Evolutionary conservation across 2,888 invertebrate genomes (phyloP).

Genomic region (Lutraria lutraria): DNA sequence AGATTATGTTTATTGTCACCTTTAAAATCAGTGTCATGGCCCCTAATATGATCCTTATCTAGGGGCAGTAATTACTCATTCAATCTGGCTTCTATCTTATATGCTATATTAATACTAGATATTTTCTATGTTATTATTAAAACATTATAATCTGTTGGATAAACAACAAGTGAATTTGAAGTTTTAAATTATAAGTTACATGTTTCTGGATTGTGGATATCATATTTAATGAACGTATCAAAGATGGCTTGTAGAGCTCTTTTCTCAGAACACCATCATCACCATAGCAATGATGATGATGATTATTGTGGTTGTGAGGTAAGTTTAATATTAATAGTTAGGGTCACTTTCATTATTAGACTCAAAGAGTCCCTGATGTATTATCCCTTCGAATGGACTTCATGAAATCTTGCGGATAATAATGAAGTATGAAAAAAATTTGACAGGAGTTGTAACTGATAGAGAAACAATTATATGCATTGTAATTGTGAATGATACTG

Average conservation of each 20-base stretch:
- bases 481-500: too few species aligned
- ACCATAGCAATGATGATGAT: not conserved
- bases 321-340: not conserved
- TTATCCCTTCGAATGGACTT: too few species aligned
- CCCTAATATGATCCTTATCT: conserved; percentile 25
- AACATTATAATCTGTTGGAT: conserved; percentile 9
- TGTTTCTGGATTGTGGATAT: conserved; percentile 5
- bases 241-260: conserved; percentile 37
- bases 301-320: conserved; percentile 45
- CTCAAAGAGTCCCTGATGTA: too few species aligned
- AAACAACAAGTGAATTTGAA: conserved; percentile 20
- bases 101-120: conserved; percentile 18
- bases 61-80: conserved; percentile 50
- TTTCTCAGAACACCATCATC: conserved; percentile 28
- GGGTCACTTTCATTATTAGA: too few species aligned
- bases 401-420: too few species aligned
- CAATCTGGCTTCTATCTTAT: conserved; percentile 23
- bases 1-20: conserved; percentile 24
- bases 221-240: not conserved
- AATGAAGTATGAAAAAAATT: too few species aligned
- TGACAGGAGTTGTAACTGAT: too few species aligned
- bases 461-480: too few species aligned
- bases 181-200: not conserved
- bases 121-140: not conserved
- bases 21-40: conserved; percentile 25